These are phyloP conservation scores for Schlechtendalia chinensis DNA, from an alignment of 1,140 invertebrate genomes.

Conservation along the genomic window DNA sequence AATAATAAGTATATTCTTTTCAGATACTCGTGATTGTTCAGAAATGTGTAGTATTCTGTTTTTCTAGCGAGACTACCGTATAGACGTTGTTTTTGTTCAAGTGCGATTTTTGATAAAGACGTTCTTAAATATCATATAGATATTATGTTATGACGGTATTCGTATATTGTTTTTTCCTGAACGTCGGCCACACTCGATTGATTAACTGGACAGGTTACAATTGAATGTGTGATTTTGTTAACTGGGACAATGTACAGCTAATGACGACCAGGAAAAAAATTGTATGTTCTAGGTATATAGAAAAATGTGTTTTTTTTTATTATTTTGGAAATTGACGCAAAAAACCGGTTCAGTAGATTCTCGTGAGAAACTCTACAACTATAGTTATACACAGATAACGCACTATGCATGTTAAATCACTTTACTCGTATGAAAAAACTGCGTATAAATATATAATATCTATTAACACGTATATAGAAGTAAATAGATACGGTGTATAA, in stretches of 20 bases:
- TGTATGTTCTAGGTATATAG: not conserved
- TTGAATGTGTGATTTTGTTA: constrained; percentile 34
- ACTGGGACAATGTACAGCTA: constrained; percentile 39
- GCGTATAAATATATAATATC: not conserved
- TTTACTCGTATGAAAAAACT: not conserved
- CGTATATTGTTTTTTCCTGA: not conserved
- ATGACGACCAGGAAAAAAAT: constrained; percentile 23
- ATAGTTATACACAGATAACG: not conserved
- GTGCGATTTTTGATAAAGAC: not conserved
- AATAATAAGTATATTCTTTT: no score
- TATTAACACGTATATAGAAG: not conserved
- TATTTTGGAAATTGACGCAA: constrained; percentile 32
- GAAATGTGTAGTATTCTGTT: no score
- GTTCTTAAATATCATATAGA: not conserved
- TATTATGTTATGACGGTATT: not conserved
- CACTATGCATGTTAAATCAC: constrained; percentile 9
- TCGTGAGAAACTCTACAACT: constrained; percentile 7
- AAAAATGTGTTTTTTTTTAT: constrained; percentile 23
- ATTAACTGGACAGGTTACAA: constrained; percentile 5
- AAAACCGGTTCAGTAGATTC: constrained; percentile 32
- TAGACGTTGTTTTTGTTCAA: no score
- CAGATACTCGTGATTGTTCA: no score
- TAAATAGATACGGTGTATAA: not conserved
- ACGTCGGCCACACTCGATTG: not conserved
- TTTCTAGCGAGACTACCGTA: no score